phyloP scores from a whole-genome alignment of 2,797 vertebrate genomes.

The Poecile montanus region DNA sequence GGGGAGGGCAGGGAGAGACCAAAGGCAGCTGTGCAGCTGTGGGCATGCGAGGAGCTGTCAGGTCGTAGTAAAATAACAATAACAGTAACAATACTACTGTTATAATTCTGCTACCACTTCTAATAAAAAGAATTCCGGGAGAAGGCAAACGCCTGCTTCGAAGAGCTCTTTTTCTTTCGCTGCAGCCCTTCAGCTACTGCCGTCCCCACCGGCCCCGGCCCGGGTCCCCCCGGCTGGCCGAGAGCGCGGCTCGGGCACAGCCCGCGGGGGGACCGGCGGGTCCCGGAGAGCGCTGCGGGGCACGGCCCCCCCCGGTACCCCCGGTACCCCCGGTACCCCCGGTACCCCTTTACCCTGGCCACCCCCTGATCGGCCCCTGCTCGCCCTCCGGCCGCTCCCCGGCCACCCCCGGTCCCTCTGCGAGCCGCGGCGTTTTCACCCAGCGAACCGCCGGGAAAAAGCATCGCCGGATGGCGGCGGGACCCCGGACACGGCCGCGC shows the following conservation, averaged over 20 bases:
- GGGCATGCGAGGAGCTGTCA: neutral
- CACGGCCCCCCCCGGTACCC: neutral
- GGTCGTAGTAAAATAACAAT: neutral
- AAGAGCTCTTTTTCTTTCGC: neutral
- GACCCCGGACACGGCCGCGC: neutral
- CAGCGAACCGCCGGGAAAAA: accelerated
- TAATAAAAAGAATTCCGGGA: neutral
- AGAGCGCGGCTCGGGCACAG: neutral
- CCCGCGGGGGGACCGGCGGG: neutral
- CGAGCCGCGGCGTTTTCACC: neutral
- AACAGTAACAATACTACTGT: no score
- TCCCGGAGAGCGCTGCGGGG: neutral
- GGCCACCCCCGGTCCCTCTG: neutral
- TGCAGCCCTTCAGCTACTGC: neutral
- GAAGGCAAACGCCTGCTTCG: neutral
- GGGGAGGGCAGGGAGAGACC: neutral
- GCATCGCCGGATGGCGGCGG: neutral
- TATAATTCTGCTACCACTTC: neutral
- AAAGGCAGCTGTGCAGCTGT: neutral
- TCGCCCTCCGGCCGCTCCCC: no score
- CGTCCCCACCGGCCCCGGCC: neutral
- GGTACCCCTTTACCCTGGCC: no score
- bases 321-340: neutral
- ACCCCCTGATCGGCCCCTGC: neutral
- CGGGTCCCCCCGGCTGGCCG: no score